phyloP scores from a whole-genome alignment of 2,113 vertebrate species.

The Eclectus roratus region DNA sequence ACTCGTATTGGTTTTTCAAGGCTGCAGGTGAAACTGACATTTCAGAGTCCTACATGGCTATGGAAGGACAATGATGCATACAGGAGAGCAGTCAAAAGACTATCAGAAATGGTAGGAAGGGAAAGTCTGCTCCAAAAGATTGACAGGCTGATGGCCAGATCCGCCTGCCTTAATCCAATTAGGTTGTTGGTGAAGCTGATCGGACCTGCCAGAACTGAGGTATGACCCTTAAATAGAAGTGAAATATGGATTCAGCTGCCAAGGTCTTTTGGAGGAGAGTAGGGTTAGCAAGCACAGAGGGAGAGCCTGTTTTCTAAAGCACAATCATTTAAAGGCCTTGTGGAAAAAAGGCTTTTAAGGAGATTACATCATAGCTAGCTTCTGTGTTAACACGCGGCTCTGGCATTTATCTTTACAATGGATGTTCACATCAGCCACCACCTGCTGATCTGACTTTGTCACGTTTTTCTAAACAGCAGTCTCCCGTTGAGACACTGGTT shows the following conservation, averaged over 20 bases:
- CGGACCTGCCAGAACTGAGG: background rate
- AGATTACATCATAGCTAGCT: constrained; percentile 55
- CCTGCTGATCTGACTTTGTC: constrained; percentile 31
- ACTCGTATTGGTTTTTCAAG: background rate
- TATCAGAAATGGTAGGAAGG: background rate
- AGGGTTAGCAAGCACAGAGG: background rate
- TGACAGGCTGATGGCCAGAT: background rate
- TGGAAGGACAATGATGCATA: background rate
- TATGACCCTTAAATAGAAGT: background rate
- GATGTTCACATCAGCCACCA: background rate
- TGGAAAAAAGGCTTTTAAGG: constrained; percentile 53
- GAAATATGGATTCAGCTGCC: background rate
- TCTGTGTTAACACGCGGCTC: background rate
- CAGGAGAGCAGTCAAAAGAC: background rate
- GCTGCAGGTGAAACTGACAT: background rate
- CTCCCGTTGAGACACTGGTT: fast-evolving
- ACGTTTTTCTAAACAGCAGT: background rate
- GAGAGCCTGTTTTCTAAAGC: constrained; percentile 3
- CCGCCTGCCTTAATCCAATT: background rate
- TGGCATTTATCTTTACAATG: constrained; percentile 50
- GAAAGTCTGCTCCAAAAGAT: background rate
- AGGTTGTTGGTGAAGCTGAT: background rate
- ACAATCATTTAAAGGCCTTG: background rate
- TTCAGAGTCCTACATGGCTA: background rate
- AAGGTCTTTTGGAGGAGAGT: background rate